phyloP scores from a whole-genome alignment of 1,140 invertebrate species.

The Centruroides sculpturatus region DNA sequence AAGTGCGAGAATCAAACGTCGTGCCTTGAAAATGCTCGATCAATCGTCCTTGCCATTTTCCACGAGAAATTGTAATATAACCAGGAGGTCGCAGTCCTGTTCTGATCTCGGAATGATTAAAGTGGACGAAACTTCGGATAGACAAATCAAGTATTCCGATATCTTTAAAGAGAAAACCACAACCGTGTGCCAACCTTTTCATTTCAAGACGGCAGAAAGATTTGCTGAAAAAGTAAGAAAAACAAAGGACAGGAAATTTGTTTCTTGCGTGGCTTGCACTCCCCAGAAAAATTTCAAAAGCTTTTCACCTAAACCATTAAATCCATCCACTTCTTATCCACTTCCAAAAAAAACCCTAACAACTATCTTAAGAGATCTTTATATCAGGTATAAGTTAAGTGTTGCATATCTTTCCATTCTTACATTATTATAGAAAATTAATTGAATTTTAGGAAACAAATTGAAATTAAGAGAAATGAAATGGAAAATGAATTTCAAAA shows the following conservation, averaged over 20 bases:
- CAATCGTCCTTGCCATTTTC: slow-evolving; percentile 3
- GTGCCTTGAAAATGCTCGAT: slow-evolving; percentile 6
- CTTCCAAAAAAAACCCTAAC: background rate
- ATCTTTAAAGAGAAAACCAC: background rate
- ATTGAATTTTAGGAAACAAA: background rate
- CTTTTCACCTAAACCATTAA: no score
- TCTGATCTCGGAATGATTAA: background rate
- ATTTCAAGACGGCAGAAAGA: slow-evolving; percentile 3
- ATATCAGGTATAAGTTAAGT: slow-evolving; percentile 4
- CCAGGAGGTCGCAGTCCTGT: background rate
- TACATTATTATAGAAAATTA: background rate
- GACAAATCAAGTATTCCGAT: background rate
- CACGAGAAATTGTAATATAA: background rate
- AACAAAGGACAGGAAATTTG: background rate
- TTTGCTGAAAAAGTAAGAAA: slow-evolving; percentile 3
- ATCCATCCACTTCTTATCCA: no score
- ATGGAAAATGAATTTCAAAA: background rate
- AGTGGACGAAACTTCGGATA: background rate
- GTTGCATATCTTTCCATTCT: background rate
- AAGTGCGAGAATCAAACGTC: slow-evolving; percentile 1
- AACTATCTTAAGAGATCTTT: slow-evolving; percentile 2
- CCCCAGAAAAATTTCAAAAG: no score
- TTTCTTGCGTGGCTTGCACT: no score
- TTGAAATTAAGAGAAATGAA: slow-evolving; percentile 2
- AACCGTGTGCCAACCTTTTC: slow-evolving; percentile 1